These are phyloP conservation scores for Oncorhynchus kisutch DNA, from an alignment of 2,113 vertebrate genomes.

Conservation along the genomic window DNA sequence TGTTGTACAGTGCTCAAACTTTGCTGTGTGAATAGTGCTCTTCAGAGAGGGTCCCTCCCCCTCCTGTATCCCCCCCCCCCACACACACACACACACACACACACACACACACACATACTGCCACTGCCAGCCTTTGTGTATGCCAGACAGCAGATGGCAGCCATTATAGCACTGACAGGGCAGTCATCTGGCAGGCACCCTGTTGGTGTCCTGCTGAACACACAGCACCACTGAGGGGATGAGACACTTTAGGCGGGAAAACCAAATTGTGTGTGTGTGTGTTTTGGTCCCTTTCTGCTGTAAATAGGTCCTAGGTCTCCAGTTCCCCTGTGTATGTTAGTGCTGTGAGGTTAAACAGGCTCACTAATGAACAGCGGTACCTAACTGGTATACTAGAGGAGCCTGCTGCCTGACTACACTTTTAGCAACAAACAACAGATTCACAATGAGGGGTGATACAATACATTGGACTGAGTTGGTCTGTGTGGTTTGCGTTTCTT, in stretches of 20 bases:
- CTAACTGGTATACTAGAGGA: background rate
- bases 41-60: constrained; percentile 37
- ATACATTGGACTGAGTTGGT: too few species aligned
- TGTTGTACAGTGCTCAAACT: too few species aligned
- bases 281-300: constrained; percentile 22
- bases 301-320: constrained; percentile 72
- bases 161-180: constrained; percentile 83
- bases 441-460: too few species aligned
- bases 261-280: constrained; percentile 24
- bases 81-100: constrained; percentile 24
- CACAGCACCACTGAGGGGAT: constrained; percentile 57
- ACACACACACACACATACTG: constrained; percentile 51
- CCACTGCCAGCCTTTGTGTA: constrained; percentile 84
- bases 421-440: too few species aligned
- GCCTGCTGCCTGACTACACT: too few species aligned
- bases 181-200: constrained; percentile 91
- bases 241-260: constrained; percentile 85
- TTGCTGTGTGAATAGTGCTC: background rate
- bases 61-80: constrained; percentile 35
- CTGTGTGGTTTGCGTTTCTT: background rate
- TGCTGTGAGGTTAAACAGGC: constrained; percentile 39
- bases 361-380: background rate
- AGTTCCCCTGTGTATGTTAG: constrained; percentile 20
- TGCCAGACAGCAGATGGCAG: constrained; percentile 97
- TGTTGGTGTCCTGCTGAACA: constrained; percentile 24